Evolutionary conservation across 2,888 invertebrate genomes (phyloP).

Genomic region (Disparrhopalites patrizii): DNA sequence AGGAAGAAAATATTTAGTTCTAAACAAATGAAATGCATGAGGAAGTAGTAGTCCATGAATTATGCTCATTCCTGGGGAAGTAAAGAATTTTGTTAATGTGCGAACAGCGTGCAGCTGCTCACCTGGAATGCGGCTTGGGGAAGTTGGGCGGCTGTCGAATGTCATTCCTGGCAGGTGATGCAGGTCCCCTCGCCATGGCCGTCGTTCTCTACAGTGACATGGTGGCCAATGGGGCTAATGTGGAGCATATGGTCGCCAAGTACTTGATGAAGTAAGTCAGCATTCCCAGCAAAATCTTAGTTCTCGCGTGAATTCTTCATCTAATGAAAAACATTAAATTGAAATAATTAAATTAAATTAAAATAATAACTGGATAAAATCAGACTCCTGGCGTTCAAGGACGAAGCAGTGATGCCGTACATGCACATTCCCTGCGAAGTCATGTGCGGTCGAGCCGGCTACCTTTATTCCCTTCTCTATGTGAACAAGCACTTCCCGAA

Average conservation of each 20-base stretch:
- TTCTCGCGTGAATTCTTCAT: no score
- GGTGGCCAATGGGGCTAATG: slow-evolving; percentile 2
- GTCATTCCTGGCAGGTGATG: slow-evolving; percentile 66
- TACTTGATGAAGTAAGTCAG: slow-evolving; percentile 8
- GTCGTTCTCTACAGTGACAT: slow-evolving; percentile 17
- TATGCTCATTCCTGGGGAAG: background rate
- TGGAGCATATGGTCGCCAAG: background rate
- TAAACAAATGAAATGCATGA: background rate
- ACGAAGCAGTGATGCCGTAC: slow-evolving; percentile 57
- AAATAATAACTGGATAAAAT: no score
- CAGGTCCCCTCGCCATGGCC: slow-evolving; percentile 62
- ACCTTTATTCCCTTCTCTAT: slow-evolving; percentile 71
- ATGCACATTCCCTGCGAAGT: slow-evolving; percentile 70
- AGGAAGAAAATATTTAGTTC: background rate
- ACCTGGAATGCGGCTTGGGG: slow-evolving; percentile 13
- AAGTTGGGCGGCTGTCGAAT: slow-evolving; percentile 55
- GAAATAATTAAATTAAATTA: no score
- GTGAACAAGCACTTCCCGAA: slow-evolving; percentile 51
- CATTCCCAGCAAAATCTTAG: no score
- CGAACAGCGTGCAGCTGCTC: background rate
- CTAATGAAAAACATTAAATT: no score
- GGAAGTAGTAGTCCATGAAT: background rate
- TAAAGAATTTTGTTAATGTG: no score
- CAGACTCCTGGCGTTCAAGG: slow-evolving; percentile 60
- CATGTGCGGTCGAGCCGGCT: slow-evolving; percentile 79